phyloP scores from a whole-genome alignment of 53 echinoderm and acorn worm genomes.

The Mesocentrotus franciscanus region DNA sequence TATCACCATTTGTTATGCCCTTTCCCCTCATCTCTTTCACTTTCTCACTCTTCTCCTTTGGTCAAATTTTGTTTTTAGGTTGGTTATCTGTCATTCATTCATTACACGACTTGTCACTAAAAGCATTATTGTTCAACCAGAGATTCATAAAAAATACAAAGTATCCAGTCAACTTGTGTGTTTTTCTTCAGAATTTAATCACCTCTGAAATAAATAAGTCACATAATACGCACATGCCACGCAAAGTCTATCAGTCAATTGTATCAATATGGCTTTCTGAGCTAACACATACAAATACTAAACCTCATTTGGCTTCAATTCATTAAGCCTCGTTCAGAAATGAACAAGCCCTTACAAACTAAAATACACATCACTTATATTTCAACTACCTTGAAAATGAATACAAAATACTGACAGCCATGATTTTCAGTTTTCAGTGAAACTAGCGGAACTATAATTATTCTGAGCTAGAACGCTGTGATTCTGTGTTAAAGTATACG shows the following conservation, averaged over 20 bases:
- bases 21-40: neutral
- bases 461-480: no score
- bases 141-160: neutral
- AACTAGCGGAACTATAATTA: neutral
- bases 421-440: neutral
- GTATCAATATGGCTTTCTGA: neutral
- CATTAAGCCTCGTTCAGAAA: no score
- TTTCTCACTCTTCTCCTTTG: neutral
- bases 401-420: neutral
- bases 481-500: no score
- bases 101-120: neutral
- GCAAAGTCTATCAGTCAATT: neutral
- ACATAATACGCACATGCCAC: slow-evolving; percentile 26
- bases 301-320: no score
- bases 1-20: neutral
- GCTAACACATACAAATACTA: neutral
- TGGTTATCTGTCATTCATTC: neutral
- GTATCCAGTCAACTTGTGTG: neutral
- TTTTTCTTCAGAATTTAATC: slow-evolving; percentile 39
- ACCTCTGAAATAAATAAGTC: slow-evolving; percentile 41
- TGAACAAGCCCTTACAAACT: no score
- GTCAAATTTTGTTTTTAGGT: neutral
- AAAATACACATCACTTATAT: neutral
- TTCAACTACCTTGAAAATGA: neutral
- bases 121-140: neutral